Base-by-base conservation (phyloP, 2,113 vertebrate species). In the Hassar affinis region DNA sequence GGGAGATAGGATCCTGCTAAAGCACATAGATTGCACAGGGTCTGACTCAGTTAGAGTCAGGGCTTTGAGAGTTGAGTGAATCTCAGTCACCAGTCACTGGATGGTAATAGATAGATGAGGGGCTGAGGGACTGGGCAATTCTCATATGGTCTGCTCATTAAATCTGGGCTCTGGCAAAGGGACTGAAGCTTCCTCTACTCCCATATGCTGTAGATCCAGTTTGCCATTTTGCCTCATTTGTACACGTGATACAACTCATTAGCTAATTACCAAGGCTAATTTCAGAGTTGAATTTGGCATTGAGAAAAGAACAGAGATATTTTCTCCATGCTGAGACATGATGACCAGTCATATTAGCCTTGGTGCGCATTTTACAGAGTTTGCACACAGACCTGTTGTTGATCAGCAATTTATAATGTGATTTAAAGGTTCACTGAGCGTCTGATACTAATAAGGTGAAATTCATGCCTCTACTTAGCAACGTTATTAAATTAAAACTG, bases 11-110 rank as follows among this genome's bases (percentile, higher is more conserved):
- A 87, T 88, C 85, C 75, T 89, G 91, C 88, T 90, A 92, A 90
- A 86, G 81, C 85, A 84, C 85, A 79, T 84, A 87, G 88, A 91
- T 89, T 88, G 76, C 90, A 89, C 90, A 91, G 89, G 71, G 49
- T 47, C 30, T 68, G 56, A 69, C 83, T 86, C 72, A 87, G 80
- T 54, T 88, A 79, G 85, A 91, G 80, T 82, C 82, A 84, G 79
- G 79, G 77, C 61, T 83, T 71, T 82, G 78, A 86, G 85, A 84
- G 78, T 84, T 80, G 47, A 79, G 72, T 90, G 66, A 30, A 35
- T 77, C 80, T 83, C 61, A 69, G 77, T 86, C 68, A 79, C 78
- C 68, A 76, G 68, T 27, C 47, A 27, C 59, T 61, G 82, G 59
- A 64, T 84, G 79, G 86, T 45, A 64, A 82, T 83, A 27, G 51